phyloP scores from a whole-genome alignment of 37 sponge, comb jelly and placozoan species.

The Halisarca cf. caerulea region DNA sequence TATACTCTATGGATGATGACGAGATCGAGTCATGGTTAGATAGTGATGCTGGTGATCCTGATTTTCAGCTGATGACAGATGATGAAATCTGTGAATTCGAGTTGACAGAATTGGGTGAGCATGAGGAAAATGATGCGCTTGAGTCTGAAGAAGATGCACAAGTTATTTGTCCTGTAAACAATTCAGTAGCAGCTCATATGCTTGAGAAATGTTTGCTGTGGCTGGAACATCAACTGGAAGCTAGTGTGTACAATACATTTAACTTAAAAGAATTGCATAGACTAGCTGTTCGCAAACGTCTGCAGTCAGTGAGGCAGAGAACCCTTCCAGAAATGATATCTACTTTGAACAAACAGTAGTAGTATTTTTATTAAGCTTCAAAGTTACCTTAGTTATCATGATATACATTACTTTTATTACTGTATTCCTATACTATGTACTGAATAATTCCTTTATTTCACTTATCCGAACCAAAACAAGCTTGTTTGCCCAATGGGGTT shows the following conservation, averaged over 20 bases:
- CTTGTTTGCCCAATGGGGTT: not conserved
- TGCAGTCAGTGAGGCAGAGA: too few relatives aligned
- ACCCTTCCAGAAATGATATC: not conserved
- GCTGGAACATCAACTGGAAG: not conserved
- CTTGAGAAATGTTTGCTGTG: not conserved
- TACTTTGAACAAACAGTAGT: not conserved
- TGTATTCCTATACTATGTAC: not conserved
- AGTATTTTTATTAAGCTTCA: not conserved
- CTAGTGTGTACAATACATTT: not conserved
- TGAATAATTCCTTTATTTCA: not conserved
- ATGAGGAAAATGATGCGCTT: not conserved
- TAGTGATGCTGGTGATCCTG: too few relatives aligned
- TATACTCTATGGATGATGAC: not conserved
- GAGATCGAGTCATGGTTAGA: constrained; percentile 9
- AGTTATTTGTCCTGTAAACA: not conserved
- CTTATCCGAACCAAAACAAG: not conserved
- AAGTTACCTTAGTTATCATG: not conserved
- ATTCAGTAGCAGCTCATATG: not conserved
- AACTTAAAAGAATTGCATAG: not conserved
- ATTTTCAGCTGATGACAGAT: constrained; percentile 34
- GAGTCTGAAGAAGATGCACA: not conserved
- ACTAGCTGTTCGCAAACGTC: not conserved
- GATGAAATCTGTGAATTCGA: constrained; percentile 27
- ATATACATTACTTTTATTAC: not conserved
- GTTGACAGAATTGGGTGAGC: not conserved